Evolutionary conservation across 2,113 vertebrate genomes (phyloP).

Genomic region (Furnarius figulus): DNA sequence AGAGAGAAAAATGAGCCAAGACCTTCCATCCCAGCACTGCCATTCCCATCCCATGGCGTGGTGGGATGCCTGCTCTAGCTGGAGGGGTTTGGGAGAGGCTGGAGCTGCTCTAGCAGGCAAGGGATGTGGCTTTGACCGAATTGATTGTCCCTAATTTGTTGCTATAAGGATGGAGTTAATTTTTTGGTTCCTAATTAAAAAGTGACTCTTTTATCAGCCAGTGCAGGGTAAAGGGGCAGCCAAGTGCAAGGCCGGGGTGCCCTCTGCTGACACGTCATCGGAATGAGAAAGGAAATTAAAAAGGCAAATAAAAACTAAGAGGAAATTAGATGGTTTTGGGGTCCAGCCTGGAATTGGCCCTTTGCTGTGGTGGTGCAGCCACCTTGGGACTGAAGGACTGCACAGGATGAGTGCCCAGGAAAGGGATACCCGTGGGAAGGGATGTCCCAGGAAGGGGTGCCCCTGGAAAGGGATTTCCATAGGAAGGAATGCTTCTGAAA

Average conservation of each 20-base stretch:
- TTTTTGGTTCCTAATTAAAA: not conserved
- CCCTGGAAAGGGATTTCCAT: not conserved
- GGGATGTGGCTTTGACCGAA: rapidly evolving
- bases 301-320: not conserved
- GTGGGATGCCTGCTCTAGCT: rapidly evolving
- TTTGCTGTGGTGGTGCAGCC: not conserved
- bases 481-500: not conserved
- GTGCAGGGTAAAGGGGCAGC: not conserved
- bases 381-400: not conserved
- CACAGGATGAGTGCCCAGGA: not conserved
- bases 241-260: not conserved
- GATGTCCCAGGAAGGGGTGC: not conserved
- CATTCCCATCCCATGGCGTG: rapidly evolving
- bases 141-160: not conserved
- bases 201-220: not conserved
- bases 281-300: not conserved
- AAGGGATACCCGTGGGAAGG: not conserved
- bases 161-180: not conserved
- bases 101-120: not conserved
- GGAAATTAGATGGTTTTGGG: not conserved
- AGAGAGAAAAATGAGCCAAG: not conserved
- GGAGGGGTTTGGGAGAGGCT: not conserved
- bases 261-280: not conserved
- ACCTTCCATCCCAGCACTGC: not conserved
- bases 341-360: not conserved